A percentile compares a stretch with the other conserved stretches of the same genome.
Conservation (phyloP, 2,113 vertebrate species). For the Herpetotheres cachinnans region DNA sequence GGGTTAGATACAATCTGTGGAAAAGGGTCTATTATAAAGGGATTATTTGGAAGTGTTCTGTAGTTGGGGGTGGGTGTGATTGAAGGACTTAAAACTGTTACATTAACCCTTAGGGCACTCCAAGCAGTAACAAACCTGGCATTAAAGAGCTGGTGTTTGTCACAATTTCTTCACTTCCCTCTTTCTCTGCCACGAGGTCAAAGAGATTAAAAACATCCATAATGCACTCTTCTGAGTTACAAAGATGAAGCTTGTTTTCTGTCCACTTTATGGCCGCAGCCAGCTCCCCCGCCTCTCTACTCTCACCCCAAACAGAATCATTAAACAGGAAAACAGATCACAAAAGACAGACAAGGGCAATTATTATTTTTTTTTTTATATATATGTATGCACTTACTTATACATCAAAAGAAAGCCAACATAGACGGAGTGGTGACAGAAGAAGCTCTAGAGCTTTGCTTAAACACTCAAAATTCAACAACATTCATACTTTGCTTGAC, state of each 20-base stretch:
- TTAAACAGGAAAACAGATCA: background rate
- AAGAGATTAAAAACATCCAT: conserved; percentile 57
- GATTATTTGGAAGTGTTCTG: conserved; percentile 62
- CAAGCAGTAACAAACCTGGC: conserved; percentile 32
- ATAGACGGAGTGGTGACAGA: background rate
- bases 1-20: conserved; percentile 66
- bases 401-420: background rate
- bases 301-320: background rate
- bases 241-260: background rate
- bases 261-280: background rate
- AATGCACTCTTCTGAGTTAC: background rate
- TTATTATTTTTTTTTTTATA: background rate
- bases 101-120: conserved; percentile 41
- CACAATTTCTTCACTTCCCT: conserved; percentile 20
- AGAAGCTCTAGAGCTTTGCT: background rate
- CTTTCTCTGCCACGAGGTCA: background rate
- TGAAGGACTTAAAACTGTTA: conserved; percentile 50
- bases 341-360: background rate
- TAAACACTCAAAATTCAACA: background rate
- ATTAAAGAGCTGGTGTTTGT: conserved; percentile 28
- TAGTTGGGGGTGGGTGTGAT: conserved; percentile 47
- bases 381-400: too few species aligned
- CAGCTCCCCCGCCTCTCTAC: background rate
- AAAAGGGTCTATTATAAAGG: conserved; percentile 51
- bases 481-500: background rate